phyloP scores from a whole-genome alignment of 2,888 invertebrate species.

The Coleophora deauratella region DNA sequence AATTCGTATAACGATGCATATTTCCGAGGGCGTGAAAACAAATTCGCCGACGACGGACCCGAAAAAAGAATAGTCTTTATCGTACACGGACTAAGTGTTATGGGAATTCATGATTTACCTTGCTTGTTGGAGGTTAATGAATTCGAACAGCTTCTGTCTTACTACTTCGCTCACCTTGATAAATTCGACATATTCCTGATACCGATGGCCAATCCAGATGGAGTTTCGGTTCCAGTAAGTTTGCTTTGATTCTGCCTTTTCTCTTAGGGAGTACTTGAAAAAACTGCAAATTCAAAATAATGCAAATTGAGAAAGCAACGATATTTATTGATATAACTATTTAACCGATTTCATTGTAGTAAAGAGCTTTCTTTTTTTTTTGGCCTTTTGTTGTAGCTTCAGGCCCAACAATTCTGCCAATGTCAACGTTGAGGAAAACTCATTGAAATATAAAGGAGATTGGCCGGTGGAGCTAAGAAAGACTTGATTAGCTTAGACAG shows the following conservation, averaged over 20 bases:
- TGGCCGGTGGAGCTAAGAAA: no score
- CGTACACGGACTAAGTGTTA: constrained; percentile 47
- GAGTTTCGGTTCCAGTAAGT: constrained; percentile 18
- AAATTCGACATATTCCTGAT: constrained; percentile 56
- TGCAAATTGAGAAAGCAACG: no score
- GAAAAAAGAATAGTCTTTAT: constrained; percentile 56
- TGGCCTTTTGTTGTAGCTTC: no score
- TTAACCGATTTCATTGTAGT: no score
- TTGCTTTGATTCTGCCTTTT: constrained; percentile 33
- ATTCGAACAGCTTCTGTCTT: constrained; percentile 29
- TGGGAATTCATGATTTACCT: constrained; percentile 27
- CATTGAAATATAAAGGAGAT: no score
- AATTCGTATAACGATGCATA: constrained; percentile 14
- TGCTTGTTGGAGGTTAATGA: constrained; percentile 18
- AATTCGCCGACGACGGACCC: constrained; percentile 18
- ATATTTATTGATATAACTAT: no score
- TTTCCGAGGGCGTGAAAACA: constrained; percentile 23
- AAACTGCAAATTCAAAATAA: no score
- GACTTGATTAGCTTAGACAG: no score
- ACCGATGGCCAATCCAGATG: constrained; percentile 61
- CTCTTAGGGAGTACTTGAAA: constrained; percentile 13
- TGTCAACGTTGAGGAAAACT: no score
- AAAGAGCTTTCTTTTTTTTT: no score
- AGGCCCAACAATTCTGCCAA: no score
- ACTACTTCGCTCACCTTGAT: constrained; percentile 43